Base-by-base conservation (phyloP, 2,888 invertebrate species). In the Aproaerema taeniolella region DNA sequence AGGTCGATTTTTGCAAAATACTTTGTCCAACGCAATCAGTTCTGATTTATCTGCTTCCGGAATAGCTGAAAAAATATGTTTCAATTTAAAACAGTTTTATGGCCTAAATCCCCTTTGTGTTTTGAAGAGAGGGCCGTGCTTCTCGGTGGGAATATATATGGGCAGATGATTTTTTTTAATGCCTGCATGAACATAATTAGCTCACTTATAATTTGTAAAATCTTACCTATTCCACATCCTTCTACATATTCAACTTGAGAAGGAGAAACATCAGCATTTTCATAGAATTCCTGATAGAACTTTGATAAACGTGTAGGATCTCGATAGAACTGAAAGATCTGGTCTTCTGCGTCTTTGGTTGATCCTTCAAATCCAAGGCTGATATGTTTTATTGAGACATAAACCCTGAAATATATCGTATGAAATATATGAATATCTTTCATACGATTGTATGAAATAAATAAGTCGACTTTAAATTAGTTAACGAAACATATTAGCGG, bases 151-250 rank as follows among this genome's bases (percentile, higher is more conserved):
- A n/a, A n/a, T n/a, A n/a, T n/a, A n/a, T n/a, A n/a, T n/a, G n/a
- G n/a, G n/a, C n/a, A n/a, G n/a, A n/a, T n/a, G n/a, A n/a, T n/a
- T n/a, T n/a, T n/a, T n/a, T n/a, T n/a, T n/a, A n/a, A n/a, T n/a
- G n/a, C n/a, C n/a, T n/a, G n/a, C n/a, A n/a, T n/a, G n/a, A n/a
- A n/a, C n/a, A n/a, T n/a, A n/a, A n/a, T n/a, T n/a, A n/a, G n/a
- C n/a, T n/a, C n/a, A n/a, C n/a, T n/a, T n/a, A n/a, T n/a, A n/a
- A n/a, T n/a, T n/a, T n/a, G n/a, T n/a, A n/a, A n/a, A n/a, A n/a
- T 15, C 15, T 36, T 33, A 41, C 90, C 90, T 13, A 90, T 89
- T 13, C 90, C 90, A 65, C 92, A 91, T 33, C 90, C 90, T 61
- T 92, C 92, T 16, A 92, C 77, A 55, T 88, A 92, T 11, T 75